Evolutionary conservation across 2,797 vertebrate species (phyloP), one percentile per base, ranked within the genome.

Genomic region (Peromyscus aztecus): DNA sequence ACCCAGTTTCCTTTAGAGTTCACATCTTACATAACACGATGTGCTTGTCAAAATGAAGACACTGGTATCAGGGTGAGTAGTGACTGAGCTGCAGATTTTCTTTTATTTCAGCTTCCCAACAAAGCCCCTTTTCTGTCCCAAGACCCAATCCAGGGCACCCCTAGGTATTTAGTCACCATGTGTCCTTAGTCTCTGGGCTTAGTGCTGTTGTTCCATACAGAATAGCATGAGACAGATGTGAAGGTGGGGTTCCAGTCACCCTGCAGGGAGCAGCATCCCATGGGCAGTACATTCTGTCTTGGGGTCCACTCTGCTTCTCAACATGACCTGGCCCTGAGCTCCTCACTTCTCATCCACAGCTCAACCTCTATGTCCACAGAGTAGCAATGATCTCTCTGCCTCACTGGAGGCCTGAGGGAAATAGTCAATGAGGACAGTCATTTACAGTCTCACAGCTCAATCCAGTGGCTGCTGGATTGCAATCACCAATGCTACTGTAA

Each of bases 21-120:
- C 57, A 63, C 40, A 61, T 31, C 67, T 89, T 89, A 73, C 52
- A 76, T 31, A 88, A 90, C 21, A 59, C 37, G 14, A 69, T 24
- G 19, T 40, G 23, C 34, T 57, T 85, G 57, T 90, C 84, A 97
- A 90, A 80, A 75, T 17, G 17, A 90, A 94, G 90, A 94, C 40
- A 61, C 13, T 13, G 52, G 85, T 2, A 24, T 21, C 3, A 10
- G 31, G 3, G 2, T 83, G 11, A 65, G 75, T 29, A 57, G 61
- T 13, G 75, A 90, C 77, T 49, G 52, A 82, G 90, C 46, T 65
- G 31, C 24, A 97, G 34, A 65, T 63, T 40, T 73, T 2, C 49
- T 85, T 85, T 3, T 37, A 10, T 61, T 80, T 95, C 34, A 80
- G 63, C 81, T 94, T 86, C 40, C n/a, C 23, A 43, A 12, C 59